Percentiles rank a stretch among this genome's conserved stretches.
These are phyloP conservation scores for Ditylenchus dipsaci DNA, from an alignment of 1,140 invertebrate species.

Conservation along the genomic window DNA sequence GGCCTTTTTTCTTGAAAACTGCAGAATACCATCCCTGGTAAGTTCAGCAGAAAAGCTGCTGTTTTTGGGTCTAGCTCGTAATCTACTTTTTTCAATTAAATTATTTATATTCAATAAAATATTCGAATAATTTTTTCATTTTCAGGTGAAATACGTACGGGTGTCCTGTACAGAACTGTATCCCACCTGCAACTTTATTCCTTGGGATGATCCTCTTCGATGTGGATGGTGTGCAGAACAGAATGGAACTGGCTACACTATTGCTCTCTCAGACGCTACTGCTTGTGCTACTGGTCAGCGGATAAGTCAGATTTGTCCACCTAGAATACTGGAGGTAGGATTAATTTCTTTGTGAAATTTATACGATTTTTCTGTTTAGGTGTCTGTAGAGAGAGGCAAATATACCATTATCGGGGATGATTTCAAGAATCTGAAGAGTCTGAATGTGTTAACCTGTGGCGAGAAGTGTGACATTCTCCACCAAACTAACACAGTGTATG, in stretches of 20 bases:
- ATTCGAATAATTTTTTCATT: no score
- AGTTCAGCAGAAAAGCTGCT: no score
- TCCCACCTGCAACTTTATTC: neutral
- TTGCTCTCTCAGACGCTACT: neutral
- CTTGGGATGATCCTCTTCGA: constrained; percentile 9
- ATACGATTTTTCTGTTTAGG: neutral
- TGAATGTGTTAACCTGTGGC: neutral
- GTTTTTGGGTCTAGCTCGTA: no score
- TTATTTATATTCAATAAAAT: no score
- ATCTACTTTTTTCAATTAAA: no score
- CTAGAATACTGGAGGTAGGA: neutral
- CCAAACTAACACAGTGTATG: neutral
- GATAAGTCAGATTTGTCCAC: constrained; percentile 1
- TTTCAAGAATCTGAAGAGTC: neutral
- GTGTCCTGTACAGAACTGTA: neutral
- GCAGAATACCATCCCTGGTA: no score
- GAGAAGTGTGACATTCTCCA: neutral
- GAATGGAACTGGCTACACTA: constrained; percentile 1
- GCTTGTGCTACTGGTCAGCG: constrained; percentile 3
- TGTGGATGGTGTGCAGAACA: constrained; percentile 9
- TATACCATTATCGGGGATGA: constrained; percentile 6
- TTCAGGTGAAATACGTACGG: constrained; percentile 2
- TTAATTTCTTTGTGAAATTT: neutral
- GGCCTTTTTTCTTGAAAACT: no score
- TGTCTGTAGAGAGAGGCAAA: neutral